Conservation (phyloP, 2,113 vertebrate species). For the Tragulus kanchil region DNA sequence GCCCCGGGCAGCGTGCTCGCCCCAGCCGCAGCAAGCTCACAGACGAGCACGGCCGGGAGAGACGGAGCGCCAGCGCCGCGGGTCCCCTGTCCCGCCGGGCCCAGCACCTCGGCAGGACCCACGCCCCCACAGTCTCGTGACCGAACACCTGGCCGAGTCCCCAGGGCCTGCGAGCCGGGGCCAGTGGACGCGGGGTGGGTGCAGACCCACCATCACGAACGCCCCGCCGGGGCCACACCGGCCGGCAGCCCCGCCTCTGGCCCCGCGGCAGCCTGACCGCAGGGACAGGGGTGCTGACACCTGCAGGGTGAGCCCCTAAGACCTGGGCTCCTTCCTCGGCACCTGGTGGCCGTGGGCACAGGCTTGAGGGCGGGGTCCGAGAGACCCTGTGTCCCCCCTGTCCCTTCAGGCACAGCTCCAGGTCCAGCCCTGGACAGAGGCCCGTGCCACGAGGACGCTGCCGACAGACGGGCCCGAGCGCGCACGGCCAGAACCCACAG, state of each 20-base stretch:
- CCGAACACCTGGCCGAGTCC: rapidly evolving
- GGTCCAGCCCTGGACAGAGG: not conserved
- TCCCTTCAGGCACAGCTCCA: rapidly evolving
- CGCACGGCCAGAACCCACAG: not conserved
- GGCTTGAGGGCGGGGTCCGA: not conserved
- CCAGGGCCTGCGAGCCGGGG: too few species aligned
- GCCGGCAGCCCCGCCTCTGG: not conserved
- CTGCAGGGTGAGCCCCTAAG: not conserved
- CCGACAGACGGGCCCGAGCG: rapidly evolving
- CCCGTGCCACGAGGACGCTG: rapidly evolving
- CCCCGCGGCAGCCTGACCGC: not conserved
- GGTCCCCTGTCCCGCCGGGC: not conserved
- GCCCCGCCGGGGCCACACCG: rapidly evolving
- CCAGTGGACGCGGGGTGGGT: too few species aligned
- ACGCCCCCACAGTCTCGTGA: rapidly evolving
- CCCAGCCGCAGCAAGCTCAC: rapidly evolving
- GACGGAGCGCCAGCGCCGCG: too few species aligned
- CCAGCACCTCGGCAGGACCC: rapidly evolving
- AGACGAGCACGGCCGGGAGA: rapidly evolving
- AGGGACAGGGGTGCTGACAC: not conserved
- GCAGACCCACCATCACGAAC: too few species aligned
- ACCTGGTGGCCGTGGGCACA: not conserved
- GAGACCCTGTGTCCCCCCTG: rapidly evolving
- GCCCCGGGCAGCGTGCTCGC: not conserved
- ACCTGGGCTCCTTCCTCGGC: not conserved